These are phyloP conservation scores for Archips crataeganus DNA, from an alignment of 2,888 invertebrate genomes.

Conservation along the genomic window DNA sequence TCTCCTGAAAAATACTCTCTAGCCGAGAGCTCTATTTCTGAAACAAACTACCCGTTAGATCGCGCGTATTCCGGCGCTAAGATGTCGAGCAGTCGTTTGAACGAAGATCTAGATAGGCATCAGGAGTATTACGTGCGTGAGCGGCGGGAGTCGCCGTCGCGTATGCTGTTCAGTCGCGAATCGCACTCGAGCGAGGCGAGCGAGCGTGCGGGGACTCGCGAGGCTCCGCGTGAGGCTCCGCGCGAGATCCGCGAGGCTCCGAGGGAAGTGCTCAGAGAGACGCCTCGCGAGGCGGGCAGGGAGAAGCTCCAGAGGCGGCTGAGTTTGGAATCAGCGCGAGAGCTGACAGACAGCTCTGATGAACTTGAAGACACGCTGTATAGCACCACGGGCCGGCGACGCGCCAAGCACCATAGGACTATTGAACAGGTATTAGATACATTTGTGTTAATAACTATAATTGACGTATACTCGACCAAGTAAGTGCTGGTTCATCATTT, in stretches of 20 bases:
- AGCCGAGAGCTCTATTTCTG: constrained; percentile 71
- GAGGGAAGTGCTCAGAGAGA: constrained; percentile 56
- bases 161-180: constrained; percentile 66
- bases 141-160: constrained; percentile 72
- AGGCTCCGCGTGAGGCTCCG: constrained; percentile 48
- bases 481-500: too few relatives aligned
- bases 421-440: constrained; percentile 85
- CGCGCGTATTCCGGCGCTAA: constrained; percentile 79
- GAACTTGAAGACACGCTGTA: constrained; percentile 86
- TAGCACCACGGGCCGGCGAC: constrained; percentile 85
- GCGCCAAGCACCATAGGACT: constrained; percentile 85
- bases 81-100: constrained; percentile 76
- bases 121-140: constrained; percentile 74
- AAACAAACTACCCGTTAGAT: constrained; percentile 80
- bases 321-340: constrained; percentile 90
- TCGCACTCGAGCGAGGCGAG: constrained; percentile 75
- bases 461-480: too few relatives aligned
- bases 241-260: constrained; percentile 52
- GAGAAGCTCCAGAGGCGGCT: constrained; percentile 87
- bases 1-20: constrained; percentile 74
- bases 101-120: constrained; percentile 79
- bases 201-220: constrained; percentile 70
- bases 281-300: constrained; percentile 59
- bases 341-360: constrained; percentile 90
- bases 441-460: too few relatives aligned